Base-by-base conservation (phyloP, 2,113 vertebrate genomes). In the Grammomys dolichurus region DNA sequence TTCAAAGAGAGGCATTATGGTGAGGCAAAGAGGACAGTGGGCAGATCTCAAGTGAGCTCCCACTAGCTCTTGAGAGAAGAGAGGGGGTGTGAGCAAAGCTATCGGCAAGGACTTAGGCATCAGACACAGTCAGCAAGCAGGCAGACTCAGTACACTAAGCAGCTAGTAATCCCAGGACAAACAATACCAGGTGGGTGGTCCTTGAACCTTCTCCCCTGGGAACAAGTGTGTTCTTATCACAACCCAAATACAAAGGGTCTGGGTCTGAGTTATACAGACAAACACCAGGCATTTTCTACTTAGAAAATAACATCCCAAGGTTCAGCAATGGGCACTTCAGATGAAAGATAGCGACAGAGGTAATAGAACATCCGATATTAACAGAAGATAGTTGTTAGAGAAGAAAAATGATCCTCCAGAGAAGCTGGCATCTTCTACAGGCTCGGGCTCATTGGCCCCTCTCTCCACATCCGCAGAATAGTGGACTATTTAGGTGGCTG, bases 261-360 rank as follows among this genome's bases (percentile, higher is more conserved):
- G 69, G 31, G 7, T 69, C 65, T 67, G 48, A 95, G 43, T 63
- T 65, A 81, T 36, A 80, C n/a, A 91, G 63, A 14, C 12, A 87
- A 67, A 89, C 31, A 40, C 10, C 63, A 82, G 72, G 12, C 31
- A 89, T 90, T 78, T 86, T 46, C 87, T 78, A 26, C 46, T 86
- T 51, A 26, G 69, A 86, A 69, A 89, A 93, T 92, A 93, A 81
- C 51, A 89, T 77, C 73, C 54, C 56, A 48, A 93, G 65, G 22
- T 77, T 70, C 70, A 65, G 26, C 86, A 93, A 93, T 89, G 36
- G 24, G n/a, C 43, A 89, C 69, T 94, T 89, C 26, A 93, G 56
- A 89, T 84, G 91, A 93, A 94, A 95, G 78, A 92, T 9, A 93
- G 28, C 20, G 90, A 67, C 84, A 92, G 82, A 77, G 24, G 14